These are phyloP conservation scores for Melozone crissalis DNA, from an alignment of 2,113 vertebrate genomes.

Conservation along the genomic window DNA sequence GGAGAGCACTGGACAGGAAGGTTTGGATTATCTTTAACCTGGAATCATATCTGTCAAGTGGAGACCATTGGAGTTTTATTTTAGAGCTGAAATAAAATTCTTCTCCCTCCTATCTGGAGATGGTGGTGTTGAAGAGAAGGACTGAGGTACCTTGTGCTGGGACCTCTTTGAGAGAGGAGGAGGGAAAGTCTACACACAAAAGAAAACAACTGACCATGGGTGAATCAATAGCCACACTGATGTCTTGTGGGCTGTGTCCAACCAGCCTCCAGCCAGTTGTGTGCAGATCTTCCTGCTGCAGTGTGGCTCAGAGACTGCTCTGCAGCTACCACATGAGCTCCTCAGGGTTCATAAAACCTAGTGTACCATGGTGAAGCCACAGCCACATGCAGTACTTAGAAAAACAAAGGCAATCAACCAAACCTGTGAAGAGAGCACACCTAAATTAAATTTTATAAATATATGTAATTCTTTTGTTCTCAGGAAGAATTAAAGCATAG, in stretches of 20 bases:
- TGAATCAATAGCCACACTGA: neutral
- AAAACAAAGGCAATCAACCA: neutral
- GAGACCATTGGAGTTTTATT: neutral
- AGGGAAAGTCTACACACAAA: neutral
- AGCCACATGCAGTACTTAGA: neutral
- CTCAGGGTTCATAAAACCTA: neutral
- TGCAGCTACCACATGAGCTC: neutral
- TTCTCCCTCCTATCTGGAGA: neutral
- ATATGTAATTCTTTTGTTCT: neutral
- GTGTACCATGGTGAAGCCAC: neutral
- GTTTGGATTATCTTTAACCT: neutral
- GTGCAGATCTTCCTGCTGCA: neutral
- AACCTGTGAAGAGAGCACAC: neutral
- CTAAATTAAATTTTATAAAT: neutral
- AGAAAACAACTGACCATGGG: neutral
- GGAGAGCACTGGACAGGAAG: neutral
- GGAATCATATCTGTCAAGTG: neutral
- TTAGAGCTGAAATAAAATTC: neutral
- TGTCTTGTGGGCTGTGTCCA: neutral
- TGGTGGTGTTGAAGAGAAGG: neutral
- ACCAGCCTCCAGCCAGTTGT: neutral
- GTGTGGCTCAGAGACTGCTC: neutral
- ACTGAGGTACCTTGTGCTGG: neutral
- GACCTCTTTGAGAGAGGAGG: neutral
- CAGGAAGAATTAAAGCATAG: neutral